phyloP scores from a whole-genome alignment of 1,140 invertebrate genomes.

The Akabosia matsudoensis region DNA sequence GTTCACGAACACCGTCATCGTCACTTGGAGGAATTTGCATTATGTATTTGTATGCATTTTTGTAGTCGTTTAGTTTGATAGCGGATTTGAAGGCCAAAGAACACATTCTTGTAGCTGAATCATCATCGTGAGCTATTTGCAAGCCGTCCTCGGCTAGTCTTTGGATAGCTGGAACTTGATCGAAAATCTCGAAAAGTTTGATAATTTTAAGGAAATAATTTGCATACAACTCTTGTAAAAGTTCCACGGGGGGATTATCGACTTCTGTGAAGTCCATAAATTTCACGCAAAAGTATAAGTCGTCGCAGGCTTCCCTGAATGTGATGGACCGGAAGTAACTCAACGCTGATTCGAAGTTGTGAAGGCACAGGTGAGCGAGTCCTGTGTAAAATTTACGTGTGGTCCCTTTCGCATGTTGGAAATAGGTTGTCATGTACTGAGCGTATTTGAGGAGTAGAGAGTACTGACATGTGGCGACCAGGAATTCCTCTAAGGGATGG shows the following conservation, averaged over 20 bases:
- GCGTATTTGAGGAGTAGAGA: constrained; percentile 33
- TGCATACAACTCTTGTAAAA: not conserved
- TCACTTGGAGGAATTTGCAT: constrained; percentile 23
- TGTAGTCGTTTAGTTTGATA: constrained; percentile 37
- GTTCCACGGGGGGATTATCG: not conserved
- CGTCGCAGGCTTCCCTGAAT: constrained; percentile 13
- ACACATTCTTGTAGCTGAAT: constrained; percentile 32
- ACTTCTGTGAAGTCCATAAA: not conserved
- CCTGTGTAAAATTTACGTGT: constrained; percentile 43
- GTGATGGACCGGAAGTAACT: constrained; percentile 32
- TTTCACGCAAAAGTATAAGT: constrained; percentile 30
- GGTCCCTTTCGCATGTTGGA: constrained; percentile 20
- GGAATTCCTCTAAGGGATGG: constrained; percentile 45
- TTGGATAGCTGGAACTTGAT: constrained; percentile 32
- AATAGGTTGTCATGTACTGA: constrained; percentile 30
- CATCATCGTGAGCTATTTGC: constrained; percentile 1
- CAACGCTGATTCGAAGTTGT: constrained; percentile 26
- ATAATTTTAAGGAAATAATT: constrained; percentile 33
- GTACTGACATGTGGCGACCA: constrained; percentile 43
- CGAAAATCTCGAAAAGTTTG: constrained; percentile 42
- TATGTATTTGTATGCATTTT: constrained; percentile 38
- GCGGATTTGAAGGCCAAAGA: constrained; percentile 44
- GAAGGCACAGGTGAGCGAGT: constrained; percentile 30
- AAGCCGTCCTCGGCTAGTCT: constrained; percentile 32
- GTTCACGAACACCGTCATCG: not conserved